Conservation (phyloP, 2,888 invertebrate species). For the Dicyrtomina minuta region DNA sequence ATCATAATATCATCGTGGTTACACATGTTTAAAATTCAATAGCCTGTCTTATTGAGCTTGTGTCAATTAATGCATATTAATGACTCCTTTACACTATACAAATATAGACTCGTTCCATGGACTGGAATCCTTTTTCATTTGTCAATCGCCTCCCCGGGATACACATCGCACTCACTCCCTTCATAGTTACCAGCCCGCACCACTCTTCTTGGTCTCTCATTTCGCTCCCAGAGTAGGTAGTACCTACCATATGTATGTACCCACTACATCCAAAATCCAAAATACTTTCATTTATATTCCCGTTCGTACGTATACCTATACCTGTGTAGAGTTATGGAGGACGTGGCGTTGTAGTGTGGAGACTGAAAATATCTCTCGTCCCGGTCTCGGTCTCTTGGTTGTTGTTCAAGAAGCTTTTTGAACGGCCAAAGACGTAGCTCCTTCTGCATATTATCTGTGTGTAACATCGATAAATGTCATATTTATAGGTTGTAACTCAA, state of each 20-base stretch:
- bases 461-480: slow-evolving; percentile 19
- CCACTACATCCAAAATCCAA: too few relatives aligned
- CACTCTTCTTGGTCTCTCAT: neutral
- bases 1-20: slow-evolving; percentile 36
- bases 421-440: neutral
- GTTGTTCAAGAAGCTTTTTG: too few relatives aligned
- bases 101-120: neutral
- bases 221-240: neutral
- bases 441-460: neutral
- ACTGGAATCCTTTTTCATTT: neutral
- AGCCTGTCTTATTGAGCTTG: slow-evolving; percentile 43
- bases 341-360: too few relatives aligned
- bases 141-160: slow-evolving; percentile 6
- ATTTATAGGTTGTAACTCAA: slow-evolving; percentile 20
- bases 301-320: too few relatives aligned
- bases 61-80: slow-evolving; percentile 54
- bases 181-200: neutral
- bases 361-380: too few relatives aligned
- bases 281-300: too few relatives aligned
- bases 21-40: slow-evolving; percentile 48
- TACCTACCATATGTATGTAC: neutral
- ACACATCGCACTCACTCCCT: neutral
- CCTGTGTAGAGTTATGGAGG: too few relatives aligned
- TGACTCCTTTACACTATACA: slow-evolving; percentile 35
- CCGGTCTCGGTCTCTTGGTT: too few relatives aligned